A percentile compares a stretch with the other conserved stretches of the same genome.
Conservation (phyloP, 2,888 invertebrate genomes). For the Yponomeuta sedellus region DNA sequence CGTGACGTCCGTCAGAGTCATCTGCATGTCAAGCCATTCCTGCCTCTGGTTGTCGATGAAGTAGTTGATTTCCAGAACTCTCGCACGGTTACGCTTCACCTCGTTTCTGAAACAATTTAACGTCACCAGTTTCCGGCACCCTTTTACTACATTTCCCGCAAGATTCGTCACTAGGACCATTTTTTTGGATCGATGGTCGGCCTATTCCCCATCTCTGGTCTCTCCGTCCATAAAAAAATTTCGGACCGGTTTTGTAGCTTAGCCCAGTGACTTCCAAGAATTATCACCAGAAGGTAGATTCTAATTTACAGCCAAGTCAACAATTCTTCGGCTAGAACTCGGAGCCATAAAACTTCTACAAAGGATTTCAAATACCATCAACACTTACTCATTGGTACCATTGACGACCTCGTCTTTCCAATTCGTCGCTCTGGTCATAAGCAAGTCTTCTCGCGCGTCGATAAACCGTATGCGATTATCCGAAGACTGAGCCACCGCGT, state of each 20-base stretch:
- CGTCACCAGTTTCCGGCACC: background rate
- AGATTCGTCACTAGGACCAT: constrained; percentile 9
- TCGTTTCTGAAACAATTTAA: constrained; percentile 77
- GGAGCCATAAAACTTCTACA: too few species aligned
- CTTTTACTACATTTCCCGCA: background rate
- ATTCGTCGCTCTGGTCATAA: constrained; percentile 79
- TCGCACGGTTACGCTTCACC: constrained; percentile 81
- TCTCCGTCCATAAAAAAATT: too few species aligned
- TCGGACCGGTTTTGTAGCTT: too few species aligned
- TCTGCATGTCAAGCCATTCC: constrained; percentile 77
- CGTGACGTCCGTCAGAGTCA: constrained; percentile 54
- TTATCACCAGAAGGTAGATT: too few species aligned
- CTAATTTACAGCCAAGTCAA: too few species aligned
- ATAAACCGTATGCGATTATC: constrained; percentile 86
- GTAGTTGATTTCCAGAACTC: constrained; percentile 87
- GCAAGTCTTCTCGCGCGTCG: constrained; percentile 85
- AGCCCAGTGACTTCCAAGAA: too few species aligned
- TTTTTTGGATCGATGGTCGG: too few species aligned
- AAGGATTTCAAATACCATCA: too few species aligned
- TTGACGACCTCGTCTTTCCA: constrained; percentile 82
- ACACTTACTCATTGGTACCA: constrained; percentile 78
- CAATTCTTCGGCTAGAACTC: too few species aligned
- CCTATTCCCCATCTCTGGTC: too few species aligned
- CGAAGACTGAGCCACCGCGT: constrained; percentile 70
- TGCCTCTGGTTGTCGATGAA: constrained; percentile 84